phyloP scores from a whole-genome alignment of 2,797 vertebrate genomes.

The Hydrophis major region DNA sequence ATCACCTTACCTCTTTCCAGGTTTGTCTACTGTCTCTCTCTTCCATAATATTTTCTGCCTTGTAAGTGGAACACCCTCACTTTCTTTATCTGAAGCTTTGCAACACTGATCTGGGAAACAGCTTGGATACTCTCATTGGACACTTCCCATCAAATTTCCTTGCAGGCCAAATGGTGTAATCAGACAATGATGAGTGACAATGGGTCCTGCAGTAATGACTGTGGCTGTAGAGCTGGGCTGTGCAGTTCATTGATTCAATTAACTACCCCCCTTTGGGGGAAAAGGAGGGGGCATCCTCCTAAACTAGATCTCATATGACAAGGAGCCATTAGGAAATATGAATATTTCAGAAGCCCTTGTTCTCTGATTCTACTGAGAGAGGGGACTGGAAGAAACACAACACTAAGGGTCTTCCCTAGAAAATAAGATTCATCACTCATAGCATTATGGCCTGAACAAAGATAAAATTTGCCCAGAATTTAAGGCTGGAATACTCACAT shows the following conservation, averaged over 20 bases:
- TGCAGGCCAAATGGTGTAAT: slow-evolving; percentile 20
- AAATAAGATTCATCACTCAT: background rate
- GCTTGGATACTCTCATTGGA: slow-evolving; percentile 47
- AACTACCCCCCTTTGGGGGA: background rate
- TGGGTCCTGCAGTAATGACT: slow-evolving; percentile 11
- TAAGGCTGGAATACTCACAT: background rate
- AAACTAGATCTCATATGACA: background rate
- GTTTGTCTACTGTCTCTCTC: slow-evolving; percentile 51
- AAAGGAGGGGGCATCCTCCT: background rate
- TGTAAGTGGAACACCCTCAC: slow-evolving; percentile 49
- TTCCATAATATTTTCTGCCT: slow-evolving; percentile 52
- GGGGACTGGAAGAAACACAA: background rate
- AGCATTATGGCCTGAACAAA: background rate
- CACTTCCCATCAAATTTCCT: slow-evolving; percentile 43
- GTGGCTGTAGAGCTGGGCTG: slow-evolving; percentile 1
- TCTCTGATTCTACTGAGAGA: background rate
- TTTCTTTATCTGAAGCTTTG: slow-evolving; percentile 57
- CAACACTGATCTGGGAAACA: slow-evolving; percentile 58
- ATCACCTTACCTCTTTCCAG: slow-evolving; percentile 70
- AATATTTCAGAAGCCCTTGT: slow-evolving; percentile 8
- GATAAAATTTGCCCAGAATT: background rate
- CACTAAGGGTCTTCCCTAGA: background rate
- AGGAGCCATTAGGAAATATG: slow-evolving; percentile 18
- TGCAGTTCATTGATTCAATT: slow-evolving; percentile 39
- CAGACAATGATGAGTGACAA: background rate